Percentiles rank a stretch among this genome's conserved stretches.
Conservation (phyloP, 23 tunicate species). For the Halocynthia aurantium region DNA sequence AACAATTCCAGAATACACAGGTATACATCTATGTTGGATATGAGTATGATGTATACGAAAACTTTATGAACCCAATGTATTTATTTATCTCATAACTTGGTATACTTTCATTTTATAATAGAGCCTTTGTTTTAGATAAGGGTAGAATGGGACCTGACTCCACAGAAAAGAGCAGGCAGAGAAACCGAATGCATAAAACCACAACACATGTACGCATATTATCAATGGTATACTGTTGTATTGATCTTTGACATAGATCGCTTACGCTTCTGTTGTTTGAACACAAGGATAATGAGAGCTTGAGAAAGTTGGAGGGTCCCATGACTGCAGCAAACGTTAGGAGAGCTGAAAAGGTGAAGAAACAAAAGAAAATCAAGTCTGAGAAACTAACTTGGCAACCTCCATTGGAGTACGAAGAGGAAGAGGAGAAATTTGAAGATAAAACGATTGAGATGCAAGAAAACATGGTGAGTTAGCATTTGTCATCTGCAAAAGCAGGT, state of each 20-base stretch:
- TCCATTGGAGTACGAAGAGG: conserved; percentile 71
- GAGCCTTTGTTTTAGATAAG: no score
- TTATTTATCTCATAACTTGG: no score
- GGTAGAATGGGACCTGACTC: no score
- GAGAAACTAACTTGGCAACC: conserved; percentile 69
- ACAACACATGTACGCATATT: background rate
- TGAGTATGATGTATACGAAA: no score
- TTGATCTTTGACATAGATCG: background rate
- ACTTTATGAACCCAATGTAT: no score
- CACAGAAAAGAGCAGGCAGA: background rate
- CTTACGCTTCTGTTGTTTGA: background rate
- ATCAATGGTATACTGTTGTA: background rate
- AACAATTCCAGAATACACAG: no score
- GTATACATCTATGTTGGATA: no score
- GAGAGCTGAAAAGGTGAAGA: conserved; percentile 21
- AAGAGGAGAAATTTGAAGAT: conserved; percentile 14
- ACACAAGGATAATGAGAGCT: background rate
- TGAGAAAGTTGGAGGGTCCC: background rate
- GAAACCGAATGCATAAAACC: background rate
- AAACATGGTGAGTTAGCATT: no score
- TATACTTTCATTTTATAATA: no score
- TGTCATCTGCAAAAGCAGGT: no score
- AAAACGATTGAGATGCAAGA: no score
- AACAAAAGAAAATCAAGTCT: conserved; percentile 17
- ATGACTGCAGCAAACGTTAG: conserved; percentile 16